Base-by-base conservation (phyloP, 2,888 invertebrate species). In the Ochlodes sylvanus region DNA sequence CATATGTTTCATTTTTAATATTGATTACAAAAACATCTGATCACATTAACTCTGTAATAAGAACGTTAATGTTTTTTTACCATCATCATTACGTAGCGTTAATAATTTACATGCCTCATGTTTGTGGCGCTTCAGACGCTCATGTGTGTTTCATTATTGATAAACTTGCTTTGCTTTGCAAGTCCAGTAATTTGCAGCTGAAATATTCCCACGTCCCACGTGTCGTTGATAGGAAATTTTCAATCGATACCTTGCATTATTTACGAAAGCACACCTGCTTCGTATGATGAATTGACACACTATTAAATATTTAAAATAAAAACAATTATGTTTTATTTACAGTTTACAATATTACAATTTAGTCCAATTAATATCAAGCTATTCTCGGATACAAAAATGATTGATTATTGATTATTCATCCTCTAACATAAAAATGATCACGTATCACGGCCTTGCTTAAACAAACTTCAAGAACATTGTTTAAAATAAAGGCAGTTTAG, bases 201-300 rank as follows among this genome's bases (percentile, higher is more conserved):
- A 73, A 77, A 73, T 74, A 75, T 74, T 76, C 69, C 75, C 60
- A 44, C 58, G 27, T 9, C 47, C 57, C 67, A 52, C 19, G 32
- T 2, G 44, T 55, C 58, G 67, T 69, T 69, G 68, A 74, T 75
- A 62, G 79, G 78, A 79, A 78, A 79, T 67, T 79, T 79, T 76
- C 71, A 71, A 69, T 73, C 69, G 67, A 71, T 50, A 15, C n/a
- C 27, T 41, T 6, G 14, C 10, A n/a, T 50, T 41, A 54, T 34
- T 21, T 62, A 71, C 65, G 19, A 17, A 7, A 27, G 47, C 17
- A 41, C 12, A 41, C 21, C 56, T 17, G 34, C 41, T n/a, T 57
- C 14, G 41, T 6, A 14, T 57, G 15, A 62, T 61, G 32, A 9
- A 32, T 15, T 32, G 12, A 17, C n/a, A 44, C 5, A 27, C 15